Base-by-base conservation (phyloP, 37 sponge, comb jelly and placozoan species). In the Halichondria panicea region DNA sequence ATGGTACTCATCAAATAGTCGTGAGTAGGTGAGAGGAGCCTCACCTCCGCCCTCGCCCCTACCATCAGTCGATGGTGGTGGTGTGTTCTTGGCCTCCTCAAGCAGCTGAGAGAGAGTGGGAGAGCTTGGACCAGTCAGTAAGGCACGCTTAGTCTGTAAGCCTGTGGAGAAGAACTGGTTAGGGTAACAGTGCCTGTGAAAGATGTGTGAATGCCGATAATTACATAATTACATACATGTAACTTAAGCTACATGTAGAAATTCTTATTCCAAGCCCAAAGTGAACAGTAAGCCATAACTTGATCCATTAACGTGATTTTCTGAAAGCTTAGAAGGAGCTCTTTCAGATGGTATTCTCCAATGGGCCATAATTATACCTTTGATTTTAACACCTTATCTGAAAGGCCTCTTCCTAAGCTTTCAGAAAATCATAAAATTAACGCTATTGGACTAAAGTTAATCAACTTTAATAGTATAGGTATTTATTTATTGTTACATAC, bases 1-100 rank as follows among this genome's bases (percentile, higher is more conserved):
- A 84, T 88, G 86, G 59, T 84, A 88, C 62, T 93, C 84, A 70
- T 93, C 93, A 70, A 93, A 80, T 24, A 93, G 75, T 27, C 68
- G 19, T n/a, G 88, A 87, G 50, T 87, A 88, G 66, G 50, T 80
- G 63, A 85, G 59, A 7, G 43, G 46, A 5, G 54, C 40, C 21
- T 11, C 55, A n/a, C 30, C 43, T 30, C 53, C 24, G 1, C 4
- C 37, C 25, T 3, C 60, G 2, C 71, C 55, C 52, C 15, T 11
- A 15, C 52, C 34, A 6, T 88, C 89, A 6, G 81, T 35, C 32
- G 70, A 69, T 6, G 80, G 78, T n/a, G n/a, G n/a, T n/a, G n/a
- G n/a, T n/a, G n/a, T n/a, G n/a, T n/a, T n/a, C 60, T 93, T 88
- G 0, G 93, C 93, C 54, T 93, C 93, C 63, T 62, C 32, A 33